These are phyloP conservation scores for Balaeniceps rex DNA, from an alignment of 2,113 vertebrate genomes.

Conservation along the genomic window DNA sequence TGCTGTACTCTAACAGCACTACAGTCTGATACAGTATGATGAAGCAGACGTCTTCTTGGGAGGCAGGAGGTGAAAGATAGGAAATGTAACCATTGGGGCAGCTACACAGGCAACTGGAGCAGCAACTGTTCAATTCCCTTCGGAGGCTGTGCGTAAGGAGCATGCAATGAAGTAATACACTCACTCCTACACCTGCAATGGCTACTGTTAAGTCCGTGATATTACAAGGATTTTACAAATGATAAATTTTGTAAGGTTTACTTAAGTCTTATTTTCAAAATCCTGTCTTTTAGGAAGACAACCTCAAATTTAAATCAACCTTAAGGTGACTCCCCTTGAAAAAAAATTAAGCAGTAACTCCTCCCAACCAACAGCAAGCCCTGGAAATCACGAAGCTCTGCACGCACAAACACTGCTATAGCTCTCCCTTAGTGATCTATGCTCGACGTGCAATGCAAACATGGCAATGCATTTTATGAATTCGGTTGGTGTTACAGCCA, in stretches of 20 bases:
- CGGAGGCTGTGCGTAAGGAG: background rate
- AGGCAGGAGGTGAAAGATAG: background rate
- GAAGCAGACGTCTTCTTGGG: background rate
- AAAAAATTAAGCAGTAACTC: background rate
- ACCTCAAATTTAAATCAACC: background rate
- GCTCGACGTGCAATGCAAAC: accelerated
- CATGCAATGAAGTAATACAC: background rate
- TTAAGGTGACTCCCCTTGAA: background rate
- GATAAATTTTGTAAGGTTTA: background rate
- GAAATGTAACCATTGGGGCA: background rate
- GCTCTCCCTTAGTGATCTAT: background rate
- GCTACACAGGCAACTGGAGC: background rate
- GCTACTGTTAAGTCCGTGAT: background rate
- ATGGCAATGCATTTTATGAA: accelerated
- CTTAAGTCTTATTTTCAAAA: background rate
- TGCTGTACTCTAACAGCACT: background rate
- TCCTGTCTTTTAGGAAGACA: background rate
- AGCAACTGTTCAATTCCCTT: background rate
- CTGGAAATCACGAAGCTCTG: background rate
- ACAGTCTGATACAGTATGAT: background rate
- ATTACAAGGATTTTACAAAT: background rate
- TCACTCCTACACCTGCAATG: background rate
- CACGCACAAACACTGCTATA: background rate
- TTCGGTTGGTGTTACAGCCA: background rate
- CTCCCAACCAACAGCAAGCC: background rate